phyloP scores from a whole-genome alignment of 2,113 vertebrate genomes.

The Zosterops lateralis region DNA sequence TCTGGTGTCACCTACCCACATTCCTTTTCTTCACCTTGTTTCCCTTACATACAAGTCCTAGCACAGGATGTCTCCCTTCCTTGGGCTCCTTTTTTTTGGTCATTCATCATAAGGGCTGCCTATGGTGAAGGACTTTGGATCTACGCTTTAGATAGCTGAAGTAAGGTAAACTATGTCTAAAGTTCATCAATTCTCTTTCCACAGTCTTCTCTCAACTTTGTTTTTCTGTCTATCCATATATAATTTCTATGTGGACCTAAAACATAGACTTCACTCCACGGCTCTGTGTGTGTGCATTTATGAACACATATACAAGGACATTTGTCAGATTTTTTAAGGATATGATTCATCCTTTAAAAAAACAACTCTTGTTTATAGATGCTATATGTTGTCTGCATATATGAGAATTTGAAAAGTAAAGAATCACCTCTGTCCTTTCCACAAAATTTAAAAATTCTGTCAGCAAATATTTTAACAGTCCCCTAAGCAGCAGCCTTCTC shows the following conservation, averaged over 20 bases:
- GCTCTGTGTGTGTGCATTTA: neutral
- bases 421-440: neutral
- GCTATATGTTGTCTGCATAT: neutral
- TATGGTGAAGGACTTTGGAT: neutral
- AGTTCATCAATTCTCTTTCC: neutral
- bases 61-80: accelerated
- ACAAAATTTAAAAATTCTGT: neutral
- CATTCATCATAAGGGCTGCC: neutral
- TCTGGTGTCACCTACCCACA: neutral
- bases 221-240: neutral
- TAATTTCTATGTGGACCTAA: neutral
- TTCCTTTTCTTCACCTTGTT: accelerated
- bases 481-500: neutral
- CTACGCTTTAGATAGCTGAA: neutral
- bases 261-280: neutral
- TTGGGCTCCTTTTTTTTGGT: neutral
- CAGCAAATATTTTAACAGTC: neutral
- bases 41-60: neutral
- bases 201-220: neutral
- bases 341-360: neutral
- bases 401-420: neutral
- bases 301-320: neutral
- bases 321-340: neutral
- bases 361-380: neutral
- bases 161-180: neutral